A percentile compares a stretch with the other conserved stretches of the same genome.
phyloP scores from a whole-genome alignment of 1,140 invertebrate species.

The Brachionus calyciflorus region DNA sequence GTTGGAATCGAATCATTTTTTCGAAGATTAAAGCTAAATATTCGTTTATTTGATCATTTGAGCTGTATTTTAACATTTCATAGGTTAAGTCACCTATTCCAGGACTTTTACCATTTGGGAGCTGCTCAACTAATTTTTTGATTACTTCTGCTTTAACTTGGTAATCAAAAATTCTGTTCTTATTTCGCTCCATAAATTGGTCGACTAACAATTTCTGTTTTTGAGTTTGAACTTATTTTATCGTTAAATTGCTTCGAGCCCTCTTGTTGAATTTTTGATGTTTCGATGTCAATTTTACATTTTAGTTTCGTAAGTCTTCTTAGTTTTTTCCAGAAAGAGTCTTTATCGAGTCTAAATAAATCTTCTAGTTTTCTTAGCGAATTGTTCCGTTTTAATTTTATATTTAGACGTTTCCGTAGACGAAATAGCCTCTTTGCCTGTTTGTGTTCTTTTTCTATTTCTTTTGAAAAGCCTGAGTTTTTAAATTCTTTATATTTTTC shows the following conservation, averaged over 20 bases:
- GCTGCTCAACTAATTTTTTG: no score
- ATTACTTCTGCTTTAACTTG: no score
- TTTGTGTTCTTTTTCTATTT: slow-evolving; percentile 22
- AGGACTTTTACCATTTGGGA: no score
- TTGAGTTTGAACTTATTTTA: background rate
- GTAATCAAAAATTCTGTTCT: no score
- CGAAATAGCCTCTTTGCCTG: background rate
- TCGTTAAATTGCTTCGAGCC: background rate
- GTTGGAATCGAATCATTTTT: background rate
- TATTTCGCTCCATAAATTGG: no score
- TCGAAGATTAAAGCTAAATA: background rate
- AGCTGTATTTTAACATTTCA: no score
- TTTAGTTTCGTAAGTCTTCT: background rate
- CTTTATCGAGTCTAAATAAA: background rate
- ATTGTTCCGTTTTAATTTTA: background rate
- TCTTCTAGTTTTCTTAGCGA: background rate
- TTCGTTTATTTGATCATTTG: background rate
- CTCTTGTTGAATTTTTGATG: background rate
- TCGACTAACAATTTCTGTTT: no score
- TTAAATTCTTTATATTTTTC: slow-evolving; percentile 2
- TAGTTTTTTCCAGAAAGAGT: background rate
- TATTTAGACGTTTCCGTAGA: slow-evolving; percentile 25
- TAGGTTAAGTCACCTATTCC: no score
- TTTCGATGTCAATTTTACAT: background rate
- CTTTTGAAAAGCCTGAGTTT: slow-evolving; percentile 9